Conservation (phyloP, 2,113 vertebrate genomes). For the Clarias gariepinus region DNA sequence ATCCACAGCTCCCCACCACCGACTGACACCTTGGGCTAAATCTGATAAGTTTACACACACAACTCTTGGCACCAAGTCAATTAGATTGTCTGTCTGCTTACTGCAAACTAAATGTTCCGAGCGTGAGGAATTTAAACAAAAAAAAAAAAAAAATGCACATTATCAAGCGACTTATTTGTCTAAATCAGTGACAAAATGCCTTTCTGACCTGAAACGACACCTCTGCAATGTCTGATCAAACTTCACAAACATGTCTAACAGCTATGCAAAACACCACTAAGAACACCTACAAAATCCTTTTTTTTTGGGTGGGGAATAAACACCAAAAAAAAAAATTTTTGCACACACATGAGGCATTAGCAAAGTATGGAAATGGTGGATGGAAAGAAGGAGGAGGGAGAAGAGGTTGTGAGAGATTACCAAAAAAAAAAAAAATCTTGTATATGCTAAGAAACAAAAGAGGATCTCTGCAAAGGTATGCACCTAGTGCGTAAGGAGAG, state of each 20-base stretch:
- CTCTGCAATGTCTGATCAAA: background rate
- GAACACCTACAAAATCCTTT: background rate
- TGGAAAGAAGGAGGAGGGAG: background rate
- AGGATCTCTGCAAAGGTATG: constrained; percentile 57
- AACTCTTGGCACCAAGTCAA: background rate
- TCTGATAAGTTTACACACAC: constrained; percentile 17
- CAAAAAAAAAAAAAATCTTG: constrained; percentile 35
- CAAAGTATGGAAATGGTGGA: background rate
- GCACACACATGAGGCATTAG: background rate
- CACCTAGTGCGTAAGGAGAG: constrained; percentile 58
- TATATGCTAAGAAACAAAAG: constrained; percentile 50
- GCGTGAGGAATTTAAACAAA: background rate
- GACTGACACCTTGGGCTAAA: background rate
- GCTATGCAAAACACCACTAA: background rate
- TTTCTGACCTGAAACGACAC: constrained; percentile 19
- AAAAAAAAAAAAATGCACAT: background rate
- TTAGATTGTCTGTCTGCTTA: constrained; percentile 7
- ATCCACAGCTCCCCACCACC: background rate
- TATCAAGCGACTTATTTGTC: background rate
- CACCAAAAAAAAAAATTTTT: background rate
- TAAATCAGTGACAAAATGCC: background rate
- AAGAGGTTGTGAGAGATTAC: constrained; percentile 40
- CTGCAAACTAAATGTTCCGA: background rate
- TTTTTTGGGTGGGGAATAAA: too few relatives aligned
- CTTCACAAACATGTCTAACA: constrained; percentile 4